Evolutionary conservation across 2,113 vertebrate species (phyloP).

Genomic region (Chitala chitala): DNA sequence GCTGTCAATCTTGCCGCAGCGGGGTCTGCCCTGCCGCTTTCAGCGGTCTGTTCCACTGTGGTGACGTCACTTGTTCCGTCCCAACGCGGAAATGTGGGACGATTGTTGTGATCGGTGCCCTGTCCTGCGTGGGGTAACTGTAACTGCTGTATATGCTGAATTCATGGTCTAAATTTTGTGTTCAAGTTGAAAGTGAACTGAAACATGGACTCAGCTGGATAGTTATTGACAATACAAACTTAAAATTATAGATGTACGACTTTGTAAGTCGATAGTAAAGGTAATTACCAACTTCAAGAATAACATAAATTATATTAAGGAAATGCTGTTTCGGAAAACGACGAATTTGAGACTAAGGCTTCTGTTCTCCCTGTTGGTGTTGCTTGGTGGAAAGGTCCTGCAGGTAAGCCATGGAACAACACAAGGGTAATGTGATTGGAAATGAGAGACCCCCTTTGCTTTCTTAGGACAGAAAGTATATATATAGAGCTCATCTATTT

Average conservation of each 20-base stretch:
- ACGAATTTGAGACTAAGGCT: neutral
- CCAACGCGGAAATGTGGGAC: conserved; percentile 60
- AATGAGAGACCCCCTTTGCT: neutral
- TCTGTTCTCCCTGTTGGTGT: conserved; percentile 41
- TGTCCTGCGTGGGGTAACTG: conserved; percentile 15
- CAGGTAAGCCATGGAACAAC: conserved; percentile 42
- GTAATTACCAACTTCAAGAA: neutral
- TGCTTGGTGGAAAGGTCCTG: conserved; percentile 33
- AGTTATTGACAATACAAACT: conserved; percentile 40
- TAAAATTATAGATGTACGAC: neutral
- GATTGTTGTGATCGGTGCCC: conserved; percentile 24
- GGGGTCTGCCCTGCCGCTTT: conserved; percentile 5
- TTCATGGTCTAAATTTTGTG: neutral
- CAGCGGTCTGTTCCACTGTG: conserved; percentile 20
- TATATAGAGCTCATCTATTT: conserved; percentile 46
- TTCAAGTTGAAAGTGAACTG: neutral
- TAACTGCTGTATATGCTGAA: neutral
- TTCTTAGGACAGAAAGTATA: neutral
- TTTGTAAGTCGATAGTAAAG: neutral
- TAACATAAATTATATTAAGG: neutral
- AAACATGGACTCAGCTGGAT: conserved; percentile 32
- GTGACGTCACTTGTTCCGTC: conserved; percentile 54
- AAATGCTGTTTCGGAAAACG: conserved; percentile 17
- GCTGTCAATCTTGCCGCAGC: conserved; percentile 32
- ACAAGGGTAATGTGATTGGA: neutral